These are phyloP conservation scores for Melanaphis sacchari DNA, from an alignment of 1,140 invertebrate species.

Conservation along the genomic window DNA sequence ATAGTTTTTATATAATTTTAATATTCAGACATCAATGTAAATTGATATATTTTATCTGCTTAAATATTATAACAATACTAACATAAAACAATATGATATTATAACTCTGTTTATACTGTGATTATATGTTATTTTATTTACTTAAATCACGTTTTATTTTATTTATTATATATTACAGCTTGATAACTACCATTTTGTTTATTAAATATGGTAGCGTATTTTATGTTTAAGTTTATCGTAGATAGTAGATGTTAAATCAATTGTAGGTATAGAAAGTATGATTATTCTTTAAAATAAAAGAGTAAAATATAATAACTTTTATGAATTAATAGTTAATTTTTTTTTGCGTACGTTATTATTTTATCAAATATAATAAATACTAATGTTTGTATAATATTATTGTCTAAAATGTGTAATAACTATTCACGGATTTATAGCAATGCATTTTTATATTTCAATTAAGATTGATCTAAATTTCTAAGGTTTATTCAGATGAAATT, in stretches of 20 bases:
- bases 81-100: neutral
- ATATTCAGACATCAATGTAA: neutral
- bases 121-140: neutral
- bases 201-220: neutral
- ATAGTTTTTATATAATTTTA: neutral
- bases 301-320: neutral
- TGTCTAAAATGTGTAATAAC: neutral
- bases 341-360: neutral
- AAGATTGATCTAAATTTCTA: neutral
- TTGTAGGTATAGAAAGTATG: neutral
- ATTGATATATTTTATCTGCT: neutral
- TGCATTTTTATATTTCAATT: neutral
- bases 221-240: neutral
- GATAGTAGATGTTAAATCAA: too few species aligned
- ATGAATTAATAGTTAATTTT: neutral
- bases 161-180: neutral
- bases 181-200: neutral
- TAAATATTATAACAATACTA: neutral
- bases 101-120: neutral
- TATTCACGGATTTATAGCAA: neutral
- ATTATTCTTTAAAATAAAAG: neutral
- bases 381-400: neutral
- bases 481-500: neutral
- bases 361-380: neutral
- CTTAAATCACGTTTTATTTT: neutral